A percentile compares a stretch with the other conserved stretches of the same genome.
Conservation (phyloP, 2,797 vertebrate species). For the Propithecus perrieri region DNA sequence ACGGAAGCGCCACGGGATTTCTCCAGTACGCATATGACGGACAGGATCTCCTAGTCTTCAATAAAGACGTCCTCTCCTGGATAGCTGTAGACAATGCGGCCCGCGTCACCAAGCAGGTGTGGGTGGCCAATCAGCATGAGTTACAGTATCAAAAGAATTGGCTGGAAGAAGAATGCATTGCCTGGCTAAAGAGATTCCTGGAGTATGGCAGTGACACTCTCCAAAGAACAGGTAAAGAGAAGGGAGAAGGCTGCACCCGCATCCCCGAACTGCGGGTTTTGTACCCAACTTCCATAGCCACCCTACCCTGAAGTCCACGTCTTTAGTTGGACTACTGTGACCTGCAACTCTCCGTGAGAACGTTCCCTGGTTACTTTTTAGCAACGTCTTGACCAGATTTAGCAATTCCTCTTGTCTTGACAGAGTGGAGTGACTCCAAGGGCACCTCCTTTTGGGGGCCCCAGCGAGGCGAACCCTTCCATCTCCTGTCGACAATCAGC, state of each 20-base stretch:
- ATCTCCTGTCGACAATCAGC: neutral
- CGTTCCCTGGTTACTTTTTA: neutral
- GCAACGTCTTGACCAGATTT: neutral
- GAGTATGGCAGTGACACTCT: conserved; percentile 52
- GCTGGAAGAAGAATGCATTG: conserved; percentile 66
- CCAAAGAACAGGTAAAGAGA: conserved; percentile 59
- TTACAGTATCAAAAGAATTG: conserved; percentile 66
- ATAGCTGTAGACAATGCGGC: neutral
- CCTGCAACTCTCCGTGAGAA: neutral
- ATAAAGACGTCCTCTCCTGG: conserved; percentile 60
- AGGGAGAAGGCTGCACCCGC: neutral
- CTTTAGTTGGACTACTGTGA: neutral
- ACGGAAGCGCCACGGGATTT: conserved; percentile 40
- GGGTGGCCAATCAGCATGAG: conserved; percentile 59
- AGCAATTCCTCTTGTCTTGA: neutral
- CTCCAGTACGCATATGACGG: conserved; percentile 42
- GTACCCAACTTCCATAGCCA: neutral
- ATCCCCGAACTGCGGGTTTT: neutral
- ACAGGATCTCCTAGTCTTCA: conserved; percentile 62
- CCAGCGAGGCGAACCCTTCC: neutral
- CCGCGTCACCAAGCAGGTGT: neutral
- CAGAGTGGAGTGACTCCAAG: neutral
- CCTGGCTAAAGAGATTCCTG: conserved; percentile 65
- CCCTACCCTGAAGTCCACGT: neutral
- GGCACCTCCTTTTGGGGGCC: neutral